Percentiles rank a stretch among this genome's conserved stretches.
Evolutionary conservation across 2,113 vertebrate genomes (phyloP).

Genomic region (Scartelaos histophorus): DNA sequence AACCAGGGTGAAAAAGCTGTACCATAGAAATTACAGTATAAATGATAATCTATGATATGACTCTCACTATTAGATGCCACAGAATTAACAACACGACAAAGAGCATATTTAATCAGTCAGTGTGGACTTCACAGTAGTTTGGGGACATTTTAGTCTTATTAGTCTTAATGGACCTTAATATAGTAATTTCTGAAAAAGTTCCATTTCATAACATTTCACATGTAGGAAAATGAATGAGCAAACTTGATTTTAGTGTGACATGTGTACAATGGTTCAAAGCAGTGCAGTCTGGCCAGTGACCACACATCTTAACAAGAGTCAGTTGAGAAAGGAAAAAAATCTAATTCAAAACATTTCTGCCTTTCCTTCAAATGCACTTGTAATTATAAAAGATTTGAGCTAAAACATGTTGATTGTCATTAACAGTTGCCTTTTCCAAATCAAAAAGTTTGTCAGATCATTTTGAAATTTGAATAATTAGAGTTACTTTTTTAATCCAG

Average conservation of each 20-base stretch:
- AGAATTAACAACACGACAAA: not conserved
- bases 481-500: conserved; percentile 10
- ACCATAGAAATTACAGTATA: no score
- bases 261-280: conserved; percentile 30
- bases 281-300: conserved; percentile 3
- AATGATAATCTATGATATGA: not conserved
- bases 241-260: conserved; percentile 20
- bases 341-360: conserved; percentile 29
- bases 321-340: conserved; percentile 40
- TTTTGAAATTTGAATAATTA: conserved; percentile 5
- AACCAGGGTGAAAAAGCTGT: no score
- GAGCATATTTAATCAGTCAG: not conserved
- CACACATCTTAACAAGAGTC: conserved; percentile 29
- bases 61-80: not conserved
- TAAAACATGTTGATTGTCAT: not conserved
- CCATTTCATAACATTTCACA: conserved; percentile 15
- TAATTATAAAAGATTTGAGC: conserved; percentile 16
- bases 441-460: not conserved
- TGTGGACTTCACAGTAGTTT: not conserved
- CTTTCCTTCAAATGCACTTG: conserved; percentile 5
- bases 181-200: conserved; percentile 7
- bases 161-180: not conserved
- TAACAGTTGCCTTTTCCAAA: conserved; percentile 5
- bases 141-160: not conserved
- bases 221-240: conserved; percentile 14